Evolutionary conservation across 2,113 vertebrate species (phyloP).

Genomic region (Nyctereutes procyonoides): DNA sequence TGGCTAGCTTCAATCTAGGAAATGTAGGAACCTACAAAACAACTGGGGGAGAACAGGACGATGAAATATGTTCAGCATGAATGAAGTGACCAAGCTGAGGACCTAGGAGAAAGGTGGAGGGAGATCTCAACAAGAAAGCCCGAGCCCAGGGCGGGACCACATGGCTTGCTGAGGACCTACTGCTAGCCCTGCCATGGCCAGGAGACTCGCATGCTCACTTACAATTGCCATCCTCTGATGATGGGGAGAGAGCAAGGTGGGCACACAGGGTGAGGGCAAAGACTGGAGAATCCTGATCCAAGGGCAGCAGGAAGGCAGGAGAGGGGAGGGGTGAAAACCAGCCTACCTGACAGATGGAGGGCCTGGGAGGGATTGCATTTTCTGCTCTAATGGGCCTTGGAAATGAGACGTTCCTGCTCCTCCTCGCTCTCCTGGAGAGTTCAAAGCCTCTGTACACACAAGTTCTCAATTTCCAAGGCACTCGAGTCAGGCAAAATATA

Average conservation of each 20-base stretch:
- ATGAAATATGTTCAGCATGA: not conserved
- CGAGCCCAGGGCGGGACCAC: slow-evolving; percentile 51
- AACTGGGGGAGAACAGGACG: slow-evolving; percentile 21
- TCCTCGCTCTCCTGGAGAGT: not conserved
- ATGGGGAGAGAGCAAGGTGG: not conserved
- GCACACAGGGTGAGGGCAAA: not conserved
- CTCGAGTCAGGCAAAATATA: not conserved
- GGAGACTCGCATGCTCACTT: accelerated
- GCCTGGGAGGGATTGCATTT: not conserved
- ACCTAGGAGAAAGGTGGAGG: slow-evolving; percentile 61
- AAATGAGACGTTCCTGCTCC: not conserved
- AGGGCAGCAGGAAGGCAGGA: not conserved
- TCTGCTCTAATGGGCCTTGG: not conserved
- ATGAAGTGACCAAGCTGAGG: not conserved
- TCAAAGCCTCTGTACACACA: not conserved
- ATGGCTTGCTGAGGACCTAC: not conserved
- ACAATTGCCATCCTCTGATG: not conserved
- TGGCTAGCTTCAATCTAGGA: slow-evolving; percentile 28
- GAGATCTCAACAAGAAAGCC: slow-evolving; percentile 30
- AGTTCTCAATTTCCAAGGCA: not conserved
- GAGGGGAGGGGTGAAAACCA: not conserved
- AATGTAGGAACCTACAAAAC: slow-evolving; percentile 19
- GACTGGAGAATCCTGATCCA: not conserved
- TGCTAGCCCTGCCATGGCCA: not conserved
- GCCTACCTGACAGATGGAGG: not conserved